Base-by-base conservation (phyloP, 2,797 vertebrate species). In the Coregonus suidteri region DNA sequence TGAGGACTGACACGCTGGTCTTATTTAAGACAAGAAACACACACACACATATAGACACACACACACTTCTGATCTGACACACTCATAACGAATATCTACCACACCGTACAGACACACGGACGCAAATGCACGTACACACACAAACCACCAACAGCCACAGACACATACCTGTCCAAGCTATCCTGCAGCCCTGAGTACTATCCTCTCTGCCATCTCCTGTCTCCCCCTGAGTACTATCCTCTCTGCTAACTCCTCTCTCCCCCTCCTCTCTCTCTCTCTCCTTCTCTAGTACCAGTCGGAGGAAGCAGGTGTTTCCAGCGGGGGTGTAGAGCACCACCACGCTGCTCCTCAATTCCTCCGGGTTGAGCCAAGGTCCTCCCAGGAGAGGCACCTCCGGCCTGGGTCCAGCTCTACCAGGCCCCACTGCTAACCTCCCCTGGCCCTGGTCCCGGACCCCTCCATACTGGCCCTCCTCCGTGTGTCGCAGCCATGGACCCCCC, bases 241-340 rank as follows among this genome's bases (percentile, higher is more conserved):
- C 53, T 56, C 53, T 56, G 53, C 53, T 15, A 18, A 15, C 53
- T 56, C 53, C 53, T 56, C 2, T 56, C 14, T 18, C 14, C 53
- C 1, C 53, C 25, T 25, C 25, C 25, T 25, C 6, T 56, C 75
- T 25, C 6, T 56, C 75, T 25, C 15, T 78, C 1, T 64, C 34
- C 64, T 15, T 82, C 90, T 87, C 90, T n/a, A 59, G n/a, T 62
- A 93, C 90, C 92, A 92, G 79, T 88, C 77, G 80, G 66, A 92
- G 84, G 79, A 93, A 85, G 81, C 88, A 92, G 77, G 89, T 86
- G 67, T 86, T 88, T 76, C 86, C 80, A 74, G 85, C 89, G 78
- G 88, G 86, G 64, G 88, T 78, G 80, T 88, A 93, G 77, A 93
- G 84, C 85, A 93, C 84, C 86, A 92, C 86, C 76, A 93, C 86